A percentile compares a stretch with the other conserved stretches of the same genome.
These are phyloP conservation scores for Gymnogyps californianus DNA, from an alignment of 2,113 vertebrate species.

Conservation along the genomic window DNA sequence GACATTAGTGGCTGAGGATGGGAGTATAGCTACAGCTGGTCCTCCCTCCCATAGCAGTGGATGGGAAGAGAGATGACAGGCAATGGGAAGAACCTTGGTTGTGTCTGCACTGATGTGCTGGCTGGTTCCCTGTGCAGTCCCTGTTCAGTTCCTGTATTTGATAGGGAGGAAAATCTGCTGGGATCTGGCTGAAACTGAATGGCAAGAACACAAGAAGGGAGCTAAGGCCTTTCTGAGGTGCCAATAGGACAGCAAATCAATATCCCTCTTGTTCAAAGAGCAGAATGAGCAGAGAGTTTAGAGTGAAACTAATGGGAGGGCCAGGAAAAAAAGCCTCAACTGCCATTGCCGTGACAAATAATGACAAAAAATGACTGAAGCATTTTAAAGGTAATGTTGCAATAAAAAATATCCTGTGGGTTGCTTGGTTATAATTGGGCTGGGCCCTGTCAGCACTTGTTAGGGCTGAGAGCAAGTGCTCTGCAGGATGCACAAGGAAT, in stretches of 20 bases:
- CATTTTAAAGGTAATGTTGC: not conserved
- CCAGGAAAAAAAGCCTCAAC: not conserved
- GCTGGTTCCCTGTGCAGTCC: not conserved
- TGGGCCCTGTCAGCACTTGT: not conserved
- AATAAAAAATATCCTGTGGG: not conserved
- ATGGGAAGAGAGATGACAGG: too few relatives aligned
- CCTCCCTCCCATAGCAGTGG: too few relatives aligned
- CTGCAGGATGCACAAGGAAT: not conserved
- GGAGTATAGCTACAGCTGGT: fast-evolving
- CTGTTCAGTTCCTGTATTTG: not conserved
- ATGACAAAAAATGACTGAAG: not conserved
- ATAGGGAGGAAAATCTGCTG: not conserved
- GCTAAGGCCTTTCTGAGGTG: not conserved
- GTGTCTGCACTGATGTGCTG: too few relatives aligned
- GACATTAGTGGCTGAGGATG: not conserved
- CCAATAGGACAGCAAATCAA: not conserved
- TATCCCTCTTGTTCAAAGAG: not conserved
- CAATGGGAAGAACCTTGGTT: not conserved
- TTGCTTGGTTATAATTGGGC: not conserved
- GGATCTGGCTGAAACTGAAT: not conserved
- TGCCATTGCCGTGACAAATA: not conserved
- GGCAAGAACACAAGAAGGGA: not conserved
- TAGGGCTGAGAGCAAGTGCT: not conserved
- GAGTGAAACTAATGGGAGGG: not conserved
- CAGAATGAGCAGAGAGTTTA: not conserved